Evolutionary conservation across 2,113 vertebrate genomes (phyloP), one percentile per base, ranked within the genome.

Genomic region (Tachysurus vachellii): DNA sequence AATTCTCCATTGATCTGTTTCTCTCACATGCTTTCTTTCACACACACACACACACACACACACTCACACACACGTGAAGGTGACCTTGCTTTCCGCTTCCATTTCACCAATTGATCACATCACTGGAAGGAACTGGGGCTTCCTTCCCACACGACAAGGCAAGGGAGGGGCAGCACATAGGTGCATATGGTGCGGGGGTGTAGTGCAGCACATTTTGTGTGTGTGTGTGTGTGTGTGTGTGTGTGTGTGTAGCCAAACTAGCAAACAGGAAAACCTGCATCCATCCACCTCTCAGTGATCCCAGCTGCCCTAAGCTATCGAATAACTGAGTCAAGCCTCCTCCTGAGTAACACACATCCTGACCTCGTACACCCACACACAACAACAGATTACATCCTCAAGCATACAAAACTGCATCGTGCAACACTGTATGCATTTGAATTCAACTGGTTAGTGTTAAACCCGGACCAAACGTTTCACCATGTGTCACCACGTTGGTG

Each of bases 11-110:
- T 86, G 50, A 68, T 56, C 73, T 82, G 36, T 44, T 14, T 57
- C 62, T 56, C 42, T 79, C 54, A 59, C 36, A 36, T n/a, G n/a
- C n/a, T n/a, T n/a, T n/a, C n/a, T n/a, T n/a, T n/a, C 36, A 36
- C 36, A 36, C 36, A 36, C 36, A 36, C 36, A 36, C 36, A 36
- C 36, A 36, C 36, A 36, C 36, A 36, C 36, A 36, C 36, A 36
- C 36, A 36, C 36, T 1, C 36, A 1, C 36, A 61, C 56, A 61
- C 36, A 31, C 84, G 70, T 92, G 84, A 92, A 93, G 91, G 91
- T 92, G 91, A 93, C 91, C 92, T 92, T 91, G 91, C 80, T 84
- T 89, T 82, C 86, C 75, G 87, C 47, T 80, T 91, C 87, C 47
- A 64, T 71, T 87, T 91, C 87, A 87, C 87, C 73, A 83, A 90